phyloP scores from a whole-genome alignment of 2,797 vertebrate genomes.

The Poecile montanus region DNA sequence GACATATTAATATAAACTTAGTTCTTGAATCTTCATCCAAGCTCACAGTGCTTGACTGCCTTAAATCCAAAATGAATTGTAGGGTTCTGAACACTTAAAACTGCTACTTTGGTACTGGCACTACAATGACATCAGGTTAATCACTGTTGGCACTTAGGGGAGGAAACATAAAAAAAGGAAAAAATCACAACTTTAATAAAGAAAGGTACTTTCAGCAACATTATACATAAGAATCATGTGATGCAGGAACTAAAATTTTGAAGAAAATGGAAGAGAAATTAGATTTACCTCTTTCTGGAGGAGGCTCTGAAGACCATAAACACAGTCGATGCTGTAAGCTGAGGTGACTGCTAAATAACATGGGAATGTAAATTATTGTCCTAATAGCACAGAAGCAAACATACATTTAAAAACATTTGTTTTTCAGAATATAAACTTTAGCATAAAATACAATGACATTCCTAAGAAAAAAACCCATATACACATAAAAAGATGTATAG shows the following conservation, averaged over 20 bases:
- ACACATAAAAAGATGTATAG: neutral
- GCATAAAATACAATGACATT: neutral
- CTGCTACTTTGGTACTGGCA: neutral
- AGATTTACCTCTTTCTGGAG: neutral
- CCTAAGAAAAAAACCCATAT: fast-evolving
- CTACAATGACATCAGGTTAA: neutral
- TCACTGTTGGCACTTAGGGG: neutral
- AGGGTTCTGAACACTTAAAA: neutral
- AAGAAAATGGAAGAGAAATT: neutral
- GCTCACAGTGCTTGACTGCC: neutral
- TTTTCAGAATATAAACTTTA: neutral
- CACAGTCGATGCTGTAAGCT: neutral
- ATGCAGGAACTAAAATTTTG: neutral
- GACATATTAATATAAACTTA: neutral
- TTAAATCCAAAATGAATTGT: neutral
- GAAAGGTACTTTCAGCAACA: neutral
- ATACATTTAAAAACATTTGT: neutral
- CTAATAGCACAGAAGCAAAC: neutral
- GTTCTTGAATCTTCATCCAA: neutral
- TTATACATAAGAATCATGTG: neutral
- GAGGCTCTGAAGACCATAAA: neutral
- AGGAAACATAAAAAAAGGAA: neutral
- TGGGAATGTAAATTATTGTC: neutral
- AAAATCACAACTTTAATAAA: neutral
- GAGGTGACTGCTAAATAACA: neutral